phyloP scores from a whole-genome alignment of 2,888 invertebrate genomes.

The Orthosia gracilis region DNA sequence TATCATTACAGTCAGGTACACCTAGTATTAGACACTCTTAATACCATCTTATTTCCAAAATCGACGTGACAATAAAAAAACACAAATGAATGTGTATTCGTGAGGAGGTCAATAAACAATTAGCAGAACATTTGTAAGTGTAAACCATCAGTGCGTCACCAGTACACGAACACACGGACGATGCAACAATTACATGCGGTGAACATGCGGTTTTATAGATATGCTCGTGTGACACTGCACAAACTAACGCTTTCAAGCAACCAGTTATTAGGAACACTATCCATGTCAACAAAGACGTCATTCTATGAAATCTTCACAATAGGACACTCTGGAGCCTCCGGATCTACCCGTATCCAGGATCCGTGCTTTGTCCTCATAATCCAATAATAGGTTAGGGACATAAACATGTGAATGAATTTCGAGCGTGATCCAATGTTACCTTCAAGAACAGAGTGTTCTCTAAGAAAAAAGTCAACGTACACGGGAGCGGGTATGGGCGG shows the following conservation, averaged over 20 bases:
- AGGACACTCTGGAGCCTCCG: constrained; percentile 67
- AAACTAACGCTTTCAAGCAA: constrained; percentile 44
- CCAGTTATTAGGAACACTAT: constrained; percentile 20
- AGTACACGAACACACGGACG: constrained; percentile 56
- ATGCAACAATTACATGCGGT: constrained; percentile 74
- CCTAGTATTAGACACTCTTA: constrained; percentile 32
- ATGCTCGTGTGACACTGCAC: constrained; percentile 67
- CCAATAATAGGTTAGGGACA: constrained; percentile 41
- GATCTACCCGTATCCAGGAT: constrained; percentile 48
- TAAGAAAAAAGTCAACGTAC: constrained; percentile 72
- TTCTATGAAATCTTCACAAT: constrained; percentile 28
- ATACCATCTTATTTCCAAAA: constrained; percentile 12
- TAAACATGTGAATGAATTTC: constrained; percentile 47
- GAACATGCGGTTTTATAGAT: constrained; percentile 71
- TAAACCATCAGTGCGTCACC: constrained; percentile 49
- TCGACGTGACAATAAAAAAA: constrained; percentile 2
- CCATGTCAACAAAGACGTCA: constrained; percentile 11
- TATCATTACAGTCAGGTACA: constrained; percentile 12
- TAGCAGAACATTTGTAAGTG: constrained; percentile 50
- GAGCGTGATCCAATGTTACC: constrained; percentile 55
- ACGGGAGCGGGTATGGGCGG: constrained; percentile 71
- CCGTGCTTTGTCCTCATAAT: constrained; percentile 28
- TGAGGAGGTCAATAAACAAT: constrained; percentile 45
- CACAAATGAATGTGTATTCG: constrained; percentile 48
- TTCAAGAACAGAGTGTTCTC: constrained; percentile 45